Percentiles rank a stretch among this genome's conserved stretches.
These are phyloP conservation scores for Syngnathus scovelli DNA, from an alignment of 2,113 vertebrate species.

Conservation along the genomic window DNA sequence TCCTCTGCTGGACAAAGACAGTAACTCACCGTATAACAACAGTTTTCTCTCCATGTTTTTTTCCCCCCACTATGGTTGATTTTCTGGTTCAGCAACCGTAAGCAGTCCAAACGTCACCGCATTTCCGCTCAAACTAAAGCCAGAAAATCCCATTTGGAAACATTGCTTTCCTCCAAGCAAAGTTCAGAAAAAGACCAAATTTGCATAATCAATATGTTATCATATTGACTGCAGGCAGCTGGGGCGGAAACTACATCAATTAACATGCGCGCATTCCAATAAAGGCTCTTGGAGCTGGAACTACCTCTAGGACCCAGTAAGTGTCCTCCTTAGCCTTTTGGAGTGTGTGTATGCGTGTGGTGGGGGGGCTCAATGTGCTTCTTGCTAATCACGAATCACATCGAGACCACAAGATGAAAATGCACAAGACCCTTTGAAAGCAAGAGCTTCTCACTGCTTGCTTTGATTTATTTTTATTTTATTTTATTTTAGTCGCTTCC, in stretches of 20 bases:
- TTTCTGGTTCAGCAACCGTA: neutral
- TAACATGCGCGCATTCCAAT: neutral
- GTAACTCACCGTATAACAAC: slow-evolving; percentile 6
- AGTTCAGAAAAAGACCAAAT: neutral
- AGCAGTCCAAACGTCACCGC: neutral
- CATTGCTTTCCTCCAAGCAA: neutral
- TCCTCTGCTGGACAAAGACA: neutral
- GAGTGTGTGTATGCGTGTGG: slow-evolving; percentile 55
- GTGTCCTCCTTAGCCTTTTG: slow-evolving; percentile 56
- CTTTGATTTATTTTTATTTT: slow-evolving; percentile 2
- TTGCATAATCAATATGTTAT: neutral
- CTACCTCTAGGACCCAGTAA: slow-evolving; percentile 71
- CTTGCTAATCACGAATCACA: slow-evolving; percentile 63
- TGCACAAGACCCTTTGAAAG: slow-evolving; percentile 27
- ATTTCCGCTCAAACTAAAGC: neutral
- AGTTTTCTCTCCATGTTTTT: neutral
- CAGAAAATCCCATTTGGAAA: neutral
- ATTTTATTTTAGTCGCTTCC: neutral
- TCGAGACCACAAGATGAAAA: slow-evolving; percentile 43
- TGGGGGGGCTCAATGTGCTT: slow-evolving; percentile 55
- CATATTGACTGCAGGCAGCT: neutral
- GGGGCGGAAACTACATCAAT: neutral
- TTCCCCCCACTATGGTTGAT: neutral
- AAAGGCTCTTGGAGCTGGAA: neutral
- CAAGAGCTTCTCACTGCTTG: slow-evolving; percentile 12